These are phyloP conservation scores for Peucedramus taeniatus DNA, from an alignment of 2,113 vertebrate species.

Conservation along the genomic window DNA sequence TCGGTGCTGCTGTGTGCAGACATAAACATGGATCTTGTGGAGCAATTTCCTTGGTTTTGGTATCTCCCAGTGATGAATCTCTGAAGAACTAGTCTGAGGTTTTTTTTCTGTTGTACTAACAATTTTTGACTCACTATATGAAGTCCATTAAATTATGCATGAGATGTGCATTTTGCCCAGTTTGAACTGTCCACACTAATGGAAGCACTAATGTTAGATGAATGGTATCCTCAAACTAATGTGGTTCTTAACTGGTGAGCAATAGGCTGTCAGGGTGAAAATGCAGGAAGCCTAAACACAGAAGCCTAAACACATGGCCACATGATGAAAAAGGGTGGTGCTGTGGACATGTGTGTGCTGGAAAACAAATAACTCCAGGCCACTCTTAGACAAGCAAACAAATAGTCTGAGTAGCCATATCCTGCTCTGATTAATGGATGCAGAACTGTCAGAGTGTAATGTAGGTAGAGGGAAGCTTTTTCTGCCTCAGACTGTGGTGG, in stretches of 20 bases:
- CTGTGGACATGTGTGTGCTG: background rate
- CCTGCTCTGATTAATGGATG: background rate
- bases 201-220: constrained; percentile 14
- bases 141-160: constrained; percentile 27
- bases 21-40: fast-evolving
- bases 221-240: background rate
- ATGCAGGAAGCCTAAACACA: background rate
- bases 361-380: background rate
- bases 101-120: background rate
- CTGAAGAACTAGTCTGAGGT: background rate
- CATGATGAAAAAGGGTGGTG: background rate
- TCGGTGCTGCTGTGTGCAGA: background rate
- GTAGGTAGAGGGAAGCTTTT: background rate
- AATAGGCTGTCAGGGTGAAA: background rate
- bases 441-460: background rate
- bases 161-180: constrained; percentile 15
- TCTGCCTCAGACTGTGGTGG: background rate
- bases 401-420: background rate
- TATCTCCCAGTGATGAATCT: background rate
- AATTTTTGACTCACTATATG: background rate
- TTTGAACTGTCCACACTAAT: constrained; percentile 28
- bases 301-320: background rate
- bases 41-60: background rate
- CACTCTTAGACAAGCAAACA: background rate
- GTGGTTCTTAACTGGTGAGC: background rate